phyloP scores from a whole-genome alignment of 92 coral and sea anemone genomes.

The Blastomussa wellsi region DNA sequence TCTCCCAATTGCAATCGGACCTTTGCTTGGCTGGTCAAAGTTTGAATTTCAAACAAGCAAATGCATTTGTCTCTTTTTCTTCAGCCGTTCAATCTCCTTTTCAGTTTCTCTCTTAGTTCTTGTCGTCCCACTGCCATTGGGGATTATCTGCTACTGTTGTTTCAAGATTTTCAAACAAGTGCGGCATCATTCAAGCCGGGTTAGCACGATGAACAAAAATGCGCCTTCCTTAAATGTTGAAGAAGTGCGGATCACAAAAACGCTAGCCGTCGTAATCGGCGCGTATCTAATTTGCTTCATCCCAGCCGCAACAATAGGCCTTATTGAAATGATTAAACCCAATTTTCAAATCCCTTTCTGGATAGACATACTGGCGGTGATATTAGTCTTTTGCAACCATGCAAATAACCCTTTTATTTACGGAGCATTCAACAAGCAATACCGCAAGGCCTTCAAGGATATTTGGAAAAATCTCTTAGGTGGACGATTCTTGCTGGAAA shows the following conservation, averaged over 20 bases:
- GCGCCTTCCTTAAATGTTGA: slow-evolving; percentile 55
- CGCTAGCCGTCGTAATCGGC: slow-evolving; percentile 66
- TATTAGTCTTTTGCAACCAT: slow-evolving; percentile 69
- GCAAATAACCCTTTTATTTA: slow-evolving; percentile 84
- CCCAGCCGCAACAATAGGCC: slow-evolving; percentile 64
- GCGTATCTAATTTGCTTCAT: slow-evolving; percentile 74
- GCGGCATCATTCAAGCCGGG: slow-evolving; percentile 45
- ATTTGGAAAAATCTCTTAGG: slow-evolving; percentile 19
- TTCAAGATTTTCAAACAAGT: slow-evolving; percentile 69
- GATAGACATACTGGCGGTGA: slow-evolving; percentile 67
- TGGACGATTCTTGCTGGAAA: slow-evolving; percentile 9
- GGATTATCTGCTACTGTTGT: slow-evolving; percentile 56
- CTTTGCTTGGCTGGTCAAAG: slow-evolving; percentile 68
- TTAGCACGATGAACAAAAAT: slow-evolving; percentile 25
- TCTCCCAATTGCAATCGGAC: slow-evolving; percentile 65
- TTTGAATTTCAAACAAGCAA: slow-evolving; percentile 66
- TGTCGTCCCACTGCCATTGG: slow-evolving; percentile 58
- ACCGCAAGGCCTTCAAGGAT: slow-evolving; percentile 70
- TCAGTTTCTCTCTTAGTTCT: slow-evolving; percentile 39
- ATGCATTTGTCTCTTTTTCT: slow-evolving; percentile 63
- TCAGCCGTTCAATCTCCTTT: slow-evolving; percentile 53
- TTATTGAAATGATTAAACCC: slow-evolving; percentile 67
- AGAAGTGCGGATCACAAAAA: slow-evolving; percentile 72
- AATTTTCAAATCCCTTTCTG: slow-evolving; percentile 63
- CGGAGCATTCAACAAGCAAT: slow-evolving; percentile 71